Evolutionary conservation across 2,888 invertebrate genomes (phyloP), one percentile per base, ranked within the genome.

Genomic region (Dinocampus coccinellae): DNA sequence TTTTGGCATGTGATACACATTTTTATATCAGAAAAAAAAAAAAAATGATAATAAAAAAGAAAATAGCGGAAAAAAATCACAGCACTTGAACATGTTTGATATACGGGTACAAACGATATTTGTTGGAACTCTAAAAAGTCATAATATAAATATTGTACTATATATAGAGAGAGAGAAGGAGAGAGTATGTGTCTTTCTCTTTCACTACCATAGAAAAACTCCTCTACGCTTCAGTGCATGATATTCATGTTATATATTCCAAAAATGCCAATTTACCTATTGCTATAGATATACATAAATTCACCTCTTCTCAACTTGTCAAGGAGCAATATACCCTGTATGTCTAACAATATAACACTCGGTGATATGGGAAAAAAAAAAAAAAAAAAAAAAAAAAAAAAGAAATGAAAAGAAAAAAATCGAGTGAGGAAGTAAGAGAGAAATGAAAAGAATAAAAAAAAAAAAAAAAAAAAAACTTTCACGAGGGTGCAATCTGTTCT

Each of bases 81-180:
- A 62, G n/a, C 69, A 36, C n/a, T 62, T 63, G 39, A 57, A 39
- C 57, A 53, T 69, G 42, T 26, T 69, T 36, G 22, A 69, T 24
- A 52, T 47, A 29, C 47, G 47, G 16, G 57, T 71, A 61, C 67
- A 74, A 64, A 64, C 58, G 67, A 62, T 74, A 72, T 72, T 72
- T 74, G 70, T 70, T 70, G 63, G 67, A 72, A 72, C 66, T 69
- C 58, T 36, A 55, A 72, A n/a, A 70, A 69, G 72, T 77, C 72
- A 74, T 76, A 74, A 76, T 73, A 75, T 77, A 75, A 77, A 77
- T 75, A 77, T 77, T 63, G 26, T 57, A n/a, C 69, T 57, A 36
- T 53, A n/a, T 26, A 55, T n/a, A 9, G 11, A n/a, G n/a, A n/a
- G n/a, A n/a, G n/a, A n/a, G n/a, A n/a, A n/a, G n/a, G n/a, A n/a